These are phyloP conservation scores for Actinostola sp. DNA, from an alignment of 92 coral and sea anemone genomes.

Conservation along the genomic window DNA sequence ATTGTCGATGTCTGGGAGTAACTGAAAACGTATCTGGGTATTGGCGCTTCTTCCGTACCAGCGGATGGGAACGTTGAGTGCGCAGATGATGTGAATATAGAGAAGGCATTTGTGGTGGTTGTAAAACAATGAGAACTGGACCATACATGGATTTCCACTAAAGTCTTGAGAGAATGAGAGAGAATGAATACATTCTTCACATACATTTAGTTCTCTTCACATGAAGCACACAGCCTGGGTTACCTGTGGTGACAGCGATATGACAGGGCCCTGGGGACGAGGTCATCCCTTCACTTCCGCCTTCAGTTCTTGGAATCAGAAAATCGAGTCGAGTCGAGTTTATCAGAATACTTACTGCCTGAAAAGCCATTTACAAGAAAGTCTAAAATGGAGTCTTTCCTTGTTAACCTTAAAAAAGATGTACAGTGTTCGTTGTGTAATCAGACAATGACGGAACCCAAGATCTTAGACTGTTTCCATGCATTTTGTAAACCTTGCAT, in stretches of 20 bases:
- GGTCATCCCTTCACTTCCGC: no score
- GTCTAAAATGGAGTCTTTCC: slow-evolving; percentile 13
- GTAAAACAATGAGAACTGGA: slow-evolving; percentile 79
- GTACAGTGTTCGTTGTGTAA: slow-evolving; percentile 25
- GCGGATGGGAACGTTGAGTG: slow-evolving; percentile 71
- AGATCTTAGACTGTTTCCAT: slow-evolving; percentile 5
- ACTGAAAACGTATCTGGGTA: slow-evolving; percentile 81
- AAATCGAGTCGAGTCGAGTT: no score
- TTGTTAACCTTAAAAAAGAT: neutral
- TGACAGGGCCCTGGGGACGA: no score
- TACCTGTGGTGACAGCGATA: no score
- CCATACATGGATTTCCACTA: slow-evolving; percentile 58
- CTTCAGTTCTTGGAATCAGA: no score
- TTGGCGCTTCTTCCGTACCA: slow-evolving; percentile 82
- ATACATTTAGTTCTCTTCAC: no score
- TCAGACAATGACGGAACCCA: slow-evolving; percentile 19
- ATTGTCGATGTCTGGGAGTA: slow-evolving; percentile 73
- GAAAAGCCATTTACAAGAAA: no score
- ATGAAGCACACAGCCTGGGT: no score
- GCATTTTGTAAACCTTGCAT: slow-evolving; percentile 29
- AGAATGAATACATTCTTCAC: no score
- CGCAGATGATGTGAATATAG: slow-evolving; percentile 80
- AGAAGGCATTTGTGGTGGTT: slow-evolving; percentile 74
- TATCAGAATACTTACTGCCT: no score
- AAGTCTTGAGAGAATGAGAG: no score